These are phyloP conservation scores for Phocoena phocoena DNA, from an alignment of 2,113 vertebrate genomes.

Conservation along the genomic window DNA sequence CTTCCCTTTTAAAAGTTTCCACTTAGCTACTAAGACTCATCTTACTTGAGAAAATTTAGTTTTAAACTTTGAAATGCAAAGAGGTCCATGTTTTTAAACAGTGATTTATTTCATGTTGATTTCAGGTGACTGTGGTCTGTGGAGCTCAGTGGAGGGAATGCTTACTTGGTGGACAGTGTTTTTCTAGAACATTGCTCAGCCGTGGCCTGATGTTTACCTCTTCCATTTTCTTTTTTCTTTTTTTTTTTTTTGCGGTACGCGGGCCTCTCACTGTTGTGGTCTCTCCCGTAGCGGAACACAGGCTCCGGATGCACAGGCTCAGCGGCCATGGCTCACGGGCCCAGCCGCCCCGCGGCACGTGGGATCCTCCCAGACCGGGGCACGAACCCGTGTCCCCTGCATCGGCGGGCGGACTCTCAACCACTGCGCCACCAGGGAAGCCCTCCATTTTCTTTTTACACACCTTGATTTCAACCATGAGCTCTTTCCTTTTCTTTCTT, in stretches of 20 bases:
- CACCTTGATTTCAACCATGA: neutral
- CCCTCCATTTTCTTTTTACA: neutral
- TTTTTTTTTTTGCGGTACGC: too few relatives aligned
- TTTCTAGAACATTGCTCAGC: neutral
- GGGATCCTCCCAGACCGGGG: too few relatives aligned
- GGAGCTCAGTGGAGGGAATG: neutral
- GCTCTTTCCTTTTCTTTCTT: neutral
- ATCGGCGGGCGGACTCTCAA: too few relatives aligned
- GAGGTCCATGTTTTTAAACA: neutral
- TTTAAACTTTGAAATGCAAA: constrained; percentile 15
- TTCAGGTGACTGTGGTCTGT: neutral
- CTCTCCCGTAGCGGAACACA: too few relatives aligned
- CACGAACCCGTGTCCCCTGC: too few relatives aligned
- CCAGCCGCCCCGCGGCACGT: too few relatives aligned
- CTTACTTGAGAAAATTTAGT: neutral
- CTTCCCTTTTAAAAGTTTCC: neutral
- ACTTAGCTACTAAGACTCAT: neutral
- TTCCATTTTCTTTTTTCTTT: neutral
- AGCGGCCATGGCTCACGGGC: too few relatives aligned
- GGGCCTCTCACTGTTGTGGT: too few relatives aligned
- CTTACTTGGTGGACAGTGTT: neutral
- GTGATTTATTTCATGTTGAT: neutral
- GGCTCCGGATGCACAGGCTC: too few relatives aligned
- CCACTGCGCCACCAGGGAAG: too few relatives aligned
- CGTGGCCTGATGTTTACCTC: neutral